Percentiles rank a stretch among this genome's conserved stretches.
These are phyloP conservation scores for Octodon degus DNA, from an alignment of 2,113 vertebrate species.

Conservation along the genomic window DNA sequence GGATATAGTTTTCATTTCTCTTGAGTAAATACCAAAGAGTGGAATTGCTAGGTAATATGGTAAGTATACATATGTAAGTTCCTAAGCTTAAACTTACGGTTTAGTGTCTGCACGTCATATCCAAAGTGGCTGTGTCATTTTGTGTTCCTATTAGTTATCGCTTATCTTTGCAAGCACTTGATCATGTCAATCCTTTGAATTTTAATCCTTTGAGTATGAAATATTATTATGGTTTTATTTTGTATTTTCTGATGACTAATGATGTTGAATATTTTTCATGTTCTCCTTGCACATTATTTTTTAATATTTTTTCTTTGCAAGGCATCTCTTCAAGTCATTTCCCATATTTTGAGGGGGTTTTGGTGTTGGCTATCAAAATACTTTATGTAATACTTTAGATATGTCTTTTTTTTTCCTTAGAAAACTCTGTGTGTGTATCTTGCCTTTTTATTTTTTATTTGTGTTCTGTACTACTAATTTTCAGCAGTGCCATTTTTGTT, in stretches of 20 bases:
- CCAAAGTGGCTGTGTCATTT: not conserved
- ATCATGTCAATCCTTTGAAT: not conserved
- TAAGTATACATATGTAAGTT: slow-evolving; percentile 16
- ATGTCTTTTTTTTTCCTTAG: not conserved
- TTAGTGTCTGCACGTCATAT: not conserved
- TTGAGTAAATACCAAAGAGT: not conserved
- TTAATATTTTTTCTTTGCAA: slow-evolving; percentile 35
- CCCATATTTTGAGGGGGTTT: not conserved
- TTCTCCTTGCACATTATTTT: not conserved
- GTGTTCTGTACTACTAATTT: not conserved
- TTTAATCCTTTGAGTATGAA: not conserved
- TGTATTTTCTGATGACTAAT: slow-evolving; percentile 4
- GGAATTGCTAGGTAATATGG: slow-evolving; percentile 9
- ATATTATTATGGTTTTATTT: not conserved
- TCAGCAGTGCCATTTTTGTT: slow-evolving; percentile 32
- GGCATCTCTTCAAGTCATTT: slow-evolving; percentile 28
- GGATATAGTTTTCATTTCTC: slow-evolving; percentile 43
- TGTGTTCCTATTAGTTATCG: not conserved
- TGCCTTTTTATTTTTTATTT: slow-evolving; percentile 35
- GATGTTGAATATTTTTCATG: slow-evolving; percentile 6
- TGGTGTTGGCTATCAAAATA: not conserved
- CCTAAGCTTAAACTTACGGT: not conserved
- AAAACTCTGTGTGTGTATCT: not conserved
- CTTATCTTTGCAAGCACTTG: not conserved
- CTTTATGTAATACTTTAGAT: slow-evolving; percentile 9